Percentiles rank a stretch among this genome's conserved stretches.
Conservation (phyloP, 2,113 vertebrate genomes). For the Pedetes capensis region DNA sequence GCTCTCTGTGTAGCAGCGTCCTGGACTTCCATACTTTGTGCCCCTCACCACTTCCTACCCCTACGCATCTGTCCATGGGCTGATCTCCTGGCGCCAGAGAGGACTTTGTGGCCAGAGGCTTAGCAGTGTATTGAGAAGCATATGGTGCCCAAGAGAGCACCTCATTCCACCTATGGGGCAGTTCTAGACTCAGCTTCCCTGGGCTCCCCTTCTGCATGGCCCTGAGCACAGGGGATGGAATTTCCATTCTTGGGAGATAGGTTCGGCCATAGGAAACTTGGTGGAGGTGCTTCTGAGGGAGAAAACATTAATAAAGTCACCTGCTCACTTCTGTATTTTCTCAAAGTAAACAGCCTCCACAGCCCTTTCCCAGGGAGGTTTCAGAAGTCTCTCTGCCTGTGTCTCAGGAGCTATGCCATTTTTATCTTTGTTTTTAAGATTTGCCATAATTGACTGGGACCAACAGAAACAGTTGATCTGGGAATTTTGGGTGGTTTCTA, state of each 20-base stretch:
- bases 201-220: not conserved
- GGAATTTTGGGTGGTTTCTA: constrained; percentile 59
- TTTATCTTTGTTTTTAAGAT: constrained; percentile 11
- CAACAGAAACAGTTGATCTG: not conserved
- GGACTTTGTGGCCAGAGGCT: not conserved
- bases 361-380: constrained; percentile 11
- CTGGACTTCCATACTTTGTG: not conserved
- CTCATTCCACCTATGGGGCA: not conserved
- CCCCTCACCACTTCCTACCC: not conserved
- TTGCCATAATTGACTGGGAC: not conserved
- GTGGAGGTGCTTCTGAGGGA: not conserved
- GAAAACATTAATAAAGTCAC: not conserved
- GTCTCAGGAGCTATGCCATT: not conserved
- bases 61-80: not conserved
- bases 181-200: not conserved
- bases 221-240: not conserved
- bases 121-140: not conserved
- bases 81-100: not conserved
- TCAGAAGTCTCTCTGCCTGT: not conserved
- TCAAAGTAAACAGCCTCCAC: constrained; percentile 30
- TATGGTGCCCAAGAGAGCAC: not conserved
- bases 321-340: not conserved
- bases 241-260: not conserved
- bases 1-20: not conserved
- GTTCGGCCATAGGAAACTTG: not conserved